Evolutionary conservation across 2,888 invertebrate genomes (phyloP), one percentile per base, ranked within the genome.

Genomic region (Heliconius sara): DNA sequence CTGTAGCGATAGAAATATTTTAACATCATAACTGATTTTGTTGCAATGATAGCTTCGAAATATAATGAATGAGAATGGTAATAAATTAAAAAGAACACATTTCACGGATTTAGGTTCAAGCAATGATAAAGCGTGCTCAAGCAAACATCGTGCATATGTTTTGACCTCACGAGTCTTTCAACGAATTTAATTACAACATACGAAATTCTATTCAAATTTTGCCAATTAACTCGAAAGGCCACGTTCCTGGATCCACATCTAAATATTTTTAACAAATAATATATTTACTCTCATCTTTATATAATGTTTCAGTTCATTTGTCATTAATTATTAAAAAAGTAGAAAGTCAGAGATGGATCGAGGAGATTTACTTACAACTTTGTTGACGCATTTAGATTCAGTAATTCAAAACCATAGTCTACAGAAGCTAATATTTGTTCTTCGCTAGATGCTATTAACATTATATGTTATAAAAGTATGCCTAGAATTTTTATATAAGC

Each of bases 121-220:
- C 91, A 77, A 88, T 87, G 87, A 88, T 83, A 80, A 92, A 91
- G 92, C 92, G 91, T 92, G 92, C 90, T 81, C 43, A 90, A 91
- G 92, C 92, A 72, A 80, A 82, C 77, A 63, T 60, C 67, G 79
- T 79, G 80, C 66, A 67, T n/a, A 39, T 70, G 25, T 52, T 65
- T 74, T 27, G 78, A 67, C 67, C 74, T 78, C 74, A 39, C 73
- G 60, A 74, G 78, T 60, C 19, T n/a, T 60, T 67, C 43, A 63
- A 47, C 57, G 22, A 43, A 73, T 52, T 67, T 39, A 67, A 66
- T 57, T 52, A 39, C 16, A 27, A 19, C 10, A 19, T 39, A 65
- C 13, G 60, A 76, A 76, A 66, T 52, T 67, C 27, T 52, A 34
- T 67, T 52, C 34, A 66, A 25, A 30, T 66, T 30, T 30, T 65